Evolutionary conservation across 2,797 vertebrate genomes (phyloP).

Genomic region (Melopsittacus undulatus): DNA sequence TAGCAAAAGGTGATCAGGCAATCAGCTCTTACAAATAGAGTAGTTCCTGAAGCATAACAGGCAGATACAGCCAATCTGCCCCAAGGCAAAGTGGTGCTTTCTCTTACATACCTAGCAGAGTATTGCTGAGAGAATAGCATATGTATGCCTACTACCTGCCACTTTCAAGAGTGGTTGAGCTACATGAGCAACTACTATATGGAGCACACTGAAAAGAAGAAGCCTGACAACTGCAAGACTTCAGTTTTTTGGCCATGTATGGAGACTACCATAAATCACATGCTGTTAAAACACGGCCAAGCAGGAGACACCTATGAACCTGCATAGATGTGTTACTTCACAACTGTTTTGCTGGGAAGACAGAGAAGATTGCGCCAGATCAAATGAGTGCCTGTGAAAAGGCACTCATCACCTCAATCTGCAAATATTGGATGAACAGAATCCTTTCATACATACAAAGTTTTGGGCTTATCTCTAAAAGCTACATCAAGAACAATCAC

Average conservation of each 20-base stretch:
- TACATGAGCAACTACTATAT: not conserved
- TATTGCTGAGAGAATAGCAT: not conserved
- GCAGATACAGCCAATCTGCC: not conserved
- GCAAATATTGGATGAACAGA: not conserved
- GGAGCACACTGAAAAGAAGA: not conserved
- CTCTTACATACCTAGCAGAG: not conserved
- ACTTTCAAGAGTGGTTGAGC: not conserved
- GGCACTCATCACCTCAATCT: not conserved
- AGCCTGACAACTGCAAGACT: not conserved
- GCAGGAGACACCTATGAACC: not conserved
- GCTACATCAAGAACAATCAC: not conserved
- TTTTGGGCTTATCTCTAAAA: not conserved
- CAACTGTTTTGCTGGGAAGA: not conserved
- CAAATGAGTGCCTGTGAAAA: fast-evolving
- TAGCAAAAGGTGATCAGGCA: not conserved
- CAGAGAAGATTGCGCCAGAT: not conserved
- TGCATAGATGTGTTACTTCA: fast-evolving
- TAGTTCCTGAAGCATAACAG: not conserved
- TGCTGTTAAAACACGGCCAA: not conserved
- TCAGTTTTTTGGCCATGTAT: not conserved
- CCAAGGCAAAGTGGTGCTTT: not conserved
- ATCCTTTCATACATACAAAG: not conserved
- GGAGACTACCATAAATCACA: not conserved
- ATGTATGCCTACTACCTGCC: not conserved
- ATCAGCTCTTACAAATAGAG: not conserved